These are phyloP conservation scores for Astyanax mexicanus DNA, from an alignment of 2,797 vertebrate species.

Conservation along the genomic window DNA sequence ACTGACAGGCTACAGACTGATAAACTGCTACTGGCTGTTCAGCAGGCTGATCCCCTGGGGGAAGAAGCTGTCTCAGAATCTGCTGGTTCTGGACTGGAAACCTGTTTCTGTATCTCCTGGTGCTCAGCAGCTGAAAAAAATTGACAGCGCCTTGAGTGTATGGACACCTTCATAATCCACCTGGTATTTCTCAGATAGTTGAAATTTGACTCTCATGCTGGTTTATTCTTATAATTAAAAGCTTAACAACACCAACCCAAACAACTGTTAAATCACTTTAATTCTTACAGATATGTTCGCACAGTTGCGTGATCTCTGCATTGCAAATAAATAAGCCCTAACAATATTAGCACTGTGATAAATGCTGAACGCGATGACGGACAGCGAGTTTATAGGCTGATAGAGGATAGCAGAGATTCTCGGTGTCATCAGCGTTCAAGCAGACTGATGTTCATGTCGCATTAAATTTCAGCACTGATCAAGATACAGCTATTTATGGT, in stretches of 20 bases:
- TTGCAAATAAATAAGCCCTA: conserved; percentile 9
- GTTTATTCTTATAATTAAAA: conserved; percentile 12
- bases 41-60: background rate
- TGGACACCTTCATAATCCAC: background rate
- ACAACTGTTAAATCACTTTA: background rate
- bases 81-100: background rate
- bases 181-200: background rate
- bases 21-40: no score
- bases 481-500: conserved; percentile 47
- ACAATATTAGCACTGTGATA: conserved; percentile 11
- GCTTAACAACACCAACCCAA: background rate
- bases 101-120: background rate
- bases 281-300: background rate
- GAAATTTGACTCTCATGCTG: background rate
- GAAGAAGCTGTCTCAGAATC: background rate
- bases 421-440: conserved; percentile 1
- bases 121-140: background rate
- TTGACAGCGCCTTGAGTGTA: background rate
- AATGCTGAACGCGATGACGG: background rate
- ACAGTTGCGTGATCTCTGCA: background rate
- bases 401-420: background rate
- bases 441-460: background rate
- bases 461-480: conserved; percentile 27
- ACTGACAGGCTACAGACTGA: background rate
- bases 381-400: background rate